A percentile compares a stretch with the other conserved stretches of the same genome.
Evolutionary conservation across 2,113 vertebrate genomes (phyloP).

Genomic region (Gnathonemus longibarbis): DNA sequence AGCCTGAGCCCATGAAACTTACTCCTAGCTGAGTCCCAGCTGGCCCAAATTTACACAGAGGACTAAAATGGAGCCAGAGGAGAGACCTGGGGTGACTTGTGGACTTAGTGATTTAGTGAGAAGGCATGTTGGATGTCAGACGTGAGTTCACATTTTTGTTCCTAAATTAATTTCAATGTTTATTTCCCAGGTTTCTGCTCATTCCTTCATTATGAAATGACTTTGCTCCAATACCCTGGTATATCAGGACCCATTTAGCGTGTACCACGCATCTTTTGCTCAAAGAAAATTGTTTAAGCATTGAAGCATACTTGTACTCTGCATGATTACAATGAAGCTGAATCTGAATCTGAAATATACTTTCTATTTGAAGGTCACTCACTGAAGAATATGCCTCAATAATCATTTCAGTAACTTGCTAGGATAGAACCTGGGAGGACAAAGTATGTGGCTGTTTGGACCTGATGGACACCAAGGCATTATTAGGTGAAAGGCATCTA

Average conservation of each 20-base stretch:
- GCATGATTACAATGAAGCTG: not conserved
- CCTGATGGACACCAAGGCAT: constrained; percentile 49
- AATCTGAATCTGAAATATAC: not conserved
- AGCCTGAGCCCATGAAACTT: not conserved
- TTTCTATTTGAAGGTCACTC: not conserved
- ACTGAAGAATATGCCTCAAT: not conserved
- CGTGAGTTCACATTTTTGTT: not conserved
- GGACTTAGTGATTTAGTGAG: not conserved
- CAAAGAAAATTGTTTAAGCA: not conserved
- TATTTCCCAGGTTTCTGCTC: not conserved
- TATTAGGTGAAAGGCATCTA: constrained; percentile 54
- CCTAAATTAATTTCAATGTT: not conserved
- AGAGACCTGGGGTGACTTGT: not conserved
- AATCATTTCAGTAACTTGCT: not conserved
- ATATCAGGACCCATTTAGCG: not conserved
- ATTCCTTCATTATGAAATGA: not conserved
- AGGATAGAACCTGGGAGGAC: not conserved
- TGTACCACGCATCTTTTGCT: not conserved
- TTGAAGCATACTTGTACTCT: not conserved
- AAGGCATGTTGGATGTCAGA: not conserved
- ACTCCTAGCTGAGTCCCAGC: not conserved
- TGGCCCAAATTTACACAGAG: not conserved
- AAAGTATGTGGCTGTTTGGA: constrained; percentile 47
- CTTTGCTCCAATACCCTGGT: not conserved
- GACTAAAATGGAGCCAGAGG: not conserved